Evolutionary conservation across 2,797 vertebrate genomes (phyloP).

Genomic region (Crossoptilon crossoptilon): DNA sequence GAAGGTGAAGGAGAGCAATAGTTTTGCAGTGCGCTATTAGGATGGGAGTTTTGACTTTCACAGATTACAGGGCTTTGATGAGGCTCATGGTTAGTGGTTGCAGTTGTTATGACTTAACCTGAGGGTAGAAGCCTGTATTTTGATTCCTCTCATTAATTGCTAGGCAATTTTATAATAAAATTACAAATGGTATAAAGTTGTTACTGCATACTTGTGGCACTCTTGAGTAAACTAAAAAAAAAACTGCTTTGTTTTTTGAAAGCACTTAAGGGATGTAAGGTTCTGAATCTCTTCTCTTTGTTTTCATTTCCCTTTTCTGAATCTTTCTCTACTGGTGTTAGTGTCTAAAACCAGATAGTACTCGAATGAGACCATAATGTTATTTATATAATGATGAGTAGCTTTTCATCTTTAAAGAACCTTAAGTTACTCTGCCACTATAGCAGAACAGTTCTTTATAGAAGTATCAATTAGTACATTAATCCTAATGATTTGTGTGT

Average conservation of each 20-base stretch:
- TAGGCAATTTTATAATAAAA: not conserved
- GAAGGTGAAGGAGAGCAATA: not conserved
- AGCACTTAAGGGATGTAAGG: not conserved
- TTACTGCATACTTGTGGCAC: not conserved
- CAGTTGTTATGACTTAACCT: not conserved
- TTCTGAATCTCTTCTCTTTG: not conserved
- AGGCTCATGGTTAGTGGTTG: not conserved
- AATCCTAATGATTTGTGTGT: not conserved
- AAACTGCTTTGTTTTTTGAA: not conserved
- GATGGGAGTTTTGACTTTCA: not conserved
- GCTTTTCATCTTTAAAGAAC: not conserved
- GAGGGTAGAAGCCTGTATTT: not conserved
- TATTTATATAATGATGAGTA: not conserved
- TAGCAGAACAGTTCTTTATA: not conserved
- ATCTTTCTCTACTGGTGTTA: not conserved
- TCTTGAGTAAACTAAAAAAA: not conserved
- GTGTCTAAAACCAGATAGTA: not conserved
- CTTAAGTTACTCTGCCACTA: not conserved
- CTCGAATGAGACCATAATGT: not conserved
- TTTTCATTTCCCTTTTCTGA: not conserved
- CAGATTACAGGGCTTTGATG: not conserved
- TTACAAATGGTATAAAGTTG: not conserved
- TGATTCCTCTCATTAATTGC: not conserved
- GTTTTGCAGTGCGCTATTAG: not conserved
- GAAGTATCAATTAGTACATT: not conserved